Evolutionary conservation across 1,140 invertebrate genomes (phyloP), one percentile per base, ranked within the genome.

Genomic region (Platyura marginata): DNA sequence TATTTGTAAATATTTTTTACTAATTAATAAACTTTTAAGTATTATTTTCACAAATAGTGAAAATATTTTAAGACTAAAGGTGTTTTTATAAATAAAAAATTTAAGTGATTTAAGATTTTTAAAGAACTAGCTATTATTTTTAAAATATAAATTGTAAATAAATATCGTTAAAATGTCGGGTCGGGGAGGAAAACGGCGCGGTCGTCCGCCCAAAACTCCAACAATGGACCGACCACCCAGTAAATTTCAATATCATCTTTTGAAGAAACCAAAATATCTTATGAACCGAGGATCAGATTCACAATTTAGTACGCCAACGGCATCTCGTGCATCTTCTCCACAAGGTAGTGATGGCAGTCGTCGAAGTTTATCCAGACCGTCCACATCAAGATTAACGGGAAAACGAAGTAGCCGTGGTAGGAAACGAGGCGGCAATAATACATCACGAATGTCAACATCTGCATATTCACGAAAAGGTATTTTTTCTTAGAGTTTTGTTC

Each of bases 261-360:
- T 90, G 59, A 89, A 90, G 66, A 92, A 91, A 64, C 87, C 88
- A 8, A 90, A 88, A 71, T 91, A 90, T 65, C 70, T 88, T 51
- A 68, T 74, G 61, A 73, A 74, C 53, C 70, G 75, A 53, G 78
- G 72, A 47, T 67, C 70, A 2, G 70, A 77, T 51, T 79, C 76
- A 54, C 71, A 81, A 51, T 68, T 74, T 16, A 81, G 79, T 53
- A 85, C 85, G 9, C 83, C 84, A 9, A 78, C 74, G 10, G 72
- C 73, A 3, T 85, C 81, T 3, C 66, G 82, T 56, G 74, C 75
- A 25, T 77, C 74, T 23, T 81, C 81, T 8, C 81, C 82, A 3
- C 73, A 77, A 47, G 73, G 71, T 41, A 80, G 74, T 54, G 78
- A 80, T 54, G 75, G 71, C 48, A 71, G 71, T 59, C 70, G 77